phyloP scores from a whole-genome alignment of 2,113 vertebrate genomes.

The Vimba vimba region DNA sequence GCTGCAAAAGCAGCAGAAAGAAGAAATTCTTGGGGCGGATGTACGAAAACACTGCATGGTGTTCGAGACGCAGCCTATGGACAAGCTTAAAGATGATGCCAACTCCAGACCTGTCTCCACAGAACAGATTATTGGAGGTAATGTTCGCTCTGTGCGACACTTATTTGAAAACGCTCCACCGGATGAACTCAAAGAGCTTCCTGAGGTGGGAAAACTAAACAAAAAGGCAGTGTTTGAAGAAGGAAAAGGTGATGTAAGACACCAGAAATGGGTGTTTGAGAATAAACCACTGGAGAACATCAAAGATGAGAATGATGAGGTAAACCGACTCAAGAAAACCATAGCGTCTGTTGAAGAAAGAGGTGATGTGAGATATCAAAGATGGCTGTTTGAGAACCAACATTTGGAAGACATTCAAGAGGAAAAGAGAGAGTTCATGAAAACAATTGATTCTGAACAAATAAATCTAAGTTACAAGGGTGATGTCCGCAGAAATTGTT shows the following conservation, averaged over 20 bases:
- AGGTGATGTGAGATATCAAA: constrained; percentile 73
- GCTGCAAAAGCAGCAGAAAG: constrained; percentile 70
- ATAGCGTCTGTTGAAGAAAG: constrained; percentile 79
- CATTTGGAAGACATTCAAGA: constrained; percentile 84
- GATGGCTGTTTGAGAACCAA: constrained; percentile 87
- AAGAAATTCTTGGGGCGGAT: constrained; percentile 80
- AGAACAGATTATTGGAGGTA: constrained; percentile 83
- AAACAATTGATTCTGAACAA: constrained; percentile 82
- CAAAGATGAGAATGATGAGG: constrained; percentile 74
- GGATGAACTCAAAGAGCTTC: constrained; percentile 81
- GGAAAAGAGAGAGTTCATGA: constrained; percentile 78
- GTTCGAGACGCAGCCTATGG: constrained; percentile 90
- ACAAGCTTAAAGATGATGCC: constrained; percentile 81
- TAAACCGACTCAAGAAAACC: constrained; percentile 37
- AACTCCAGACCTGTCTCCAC: constrained; percentile 67
- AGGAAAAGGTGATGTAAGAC: constrained; percentile 80
- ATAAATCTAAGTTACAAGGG: constrained; percentile 78
- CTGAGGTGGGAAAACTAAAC: constrained; percentile 83
- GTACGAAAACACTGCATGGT: constrained; percentile 86
- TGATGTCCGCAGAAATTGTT: constrained; percentile 80
- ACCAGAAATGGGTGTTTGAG: constrained; percentile 81
- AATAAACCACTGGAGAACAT: constrained; percentile 79
- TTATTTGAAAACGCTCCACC: constrained; percentile 87
- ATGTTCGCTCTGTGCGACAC: constrained; percentile 83
- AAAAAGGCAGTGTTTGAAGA: constrained; percentile 63